Conservation (phyloP, 2,888 invertebrate genomes). For the Prenolepis imparis region DNA sequence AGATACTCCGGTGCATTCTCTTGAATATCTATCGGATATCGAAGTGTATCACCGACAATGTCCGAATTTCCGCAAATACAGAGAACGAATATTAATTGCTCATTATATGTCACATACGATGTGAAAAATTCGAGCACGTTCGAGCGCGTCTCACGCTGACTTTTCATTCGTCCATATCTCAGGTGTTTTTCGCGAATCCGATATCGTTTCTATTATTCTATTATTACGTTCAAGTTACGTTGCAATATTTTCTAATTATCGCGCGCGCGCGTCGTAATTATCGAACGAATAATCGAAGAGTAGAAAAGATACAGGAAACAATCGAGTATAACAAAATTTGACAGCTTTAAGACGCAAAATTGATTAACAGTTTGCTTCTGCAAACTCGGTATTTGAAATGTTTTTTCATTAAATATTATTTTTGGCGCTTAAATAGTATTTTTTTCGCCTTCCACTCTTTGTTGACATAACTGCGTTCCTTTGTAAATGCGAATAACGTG, state of each 20-base stretch:
- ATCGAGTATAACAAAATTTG: not conserved
- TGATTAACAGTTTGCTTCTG: not conserved
- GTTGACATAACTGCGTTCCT: not conserved
- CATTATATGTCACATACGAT: not conserved
- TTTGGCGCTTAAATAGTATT: not conserved
- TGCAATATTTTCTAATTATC: not conserved
- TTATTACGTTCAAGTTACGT: not conserved
- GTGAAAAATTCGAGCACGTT: not conserved
- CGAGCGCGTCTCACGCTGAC: not conserved
- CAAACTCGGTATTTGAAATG: not conserved
- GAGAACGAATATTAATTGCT: conserved; percentile 27
- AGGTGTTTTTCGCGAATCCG: not conserved
- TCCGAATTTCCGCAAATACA: conserved; percentile 18
- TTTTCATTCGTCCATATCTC: not conserved
- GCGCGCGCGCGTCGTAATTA: conserved; percentile 5
- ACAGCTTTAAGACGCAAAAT: not conserved
- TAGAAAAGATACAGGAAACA: not conserved
- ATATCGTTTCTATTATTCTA: not conserved
- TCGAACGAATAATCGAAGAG: not conserved
- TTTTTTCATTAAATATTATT: conserved; percentile 5
- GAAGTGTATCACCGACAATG: conserved; percentile 20
- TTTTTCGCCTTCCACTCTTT: not conserved
- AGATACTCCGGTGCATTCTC: not conserved
- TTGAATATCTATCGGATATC: conserved; percentile 44
- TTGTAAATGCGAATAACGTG: conserved; percentile 1